A percentile compares a stretch with the other conserved stretches of the same genome.
phyloP scores from a whole-genome alignment of 1,140 invertebrate genomes.

The Solen grandis region DNA sequence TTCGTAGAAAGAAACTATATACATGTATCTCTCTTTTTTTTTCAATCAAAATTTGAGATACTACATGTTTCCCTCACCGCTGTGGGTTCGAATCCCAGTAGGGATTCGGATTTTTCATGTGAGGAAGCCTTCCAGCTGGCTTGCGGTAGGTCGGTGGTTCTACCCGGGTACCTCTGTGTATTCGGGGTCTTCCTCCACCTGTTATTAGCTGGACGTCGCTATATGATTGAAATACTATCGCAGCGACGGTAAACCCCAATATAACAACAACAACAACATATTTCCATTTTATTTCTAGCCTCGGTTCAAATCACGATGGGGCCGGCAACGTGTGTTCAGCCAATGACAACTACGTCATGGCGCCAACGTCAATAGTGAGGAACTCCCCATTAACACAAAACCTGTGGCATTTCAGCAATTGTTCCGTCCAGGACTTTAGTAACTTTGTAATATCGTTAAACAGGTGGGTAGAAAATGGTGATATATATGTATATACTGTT shows the following conservation, averaged over 20 bases:
- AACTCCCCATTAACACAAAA: background rate
- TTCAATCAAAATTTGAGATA: too few relatives aligned
- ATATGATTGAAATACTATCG: background rate
- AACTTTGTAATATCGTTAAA: background rate
- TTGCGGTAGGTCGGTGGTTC: background rate
- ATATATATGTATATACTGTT: background rate
- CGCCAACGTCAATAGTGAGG: constrained; percentile 41
- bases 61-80: too few relatives aligned
- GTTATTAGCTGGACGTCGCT: background rate
- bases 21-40: too few relatives aligned
- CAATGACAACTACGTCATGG: constrained; percentile 72
- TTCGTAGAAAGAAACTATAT: too few relatives aligned
- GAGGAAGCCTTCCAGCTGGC: too few relatives aligned
- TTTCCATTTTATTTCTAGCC: constrained; percentile 54
- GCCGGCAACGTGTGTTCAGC: constrained; percentile 62
- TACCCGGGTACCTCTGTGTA: background rate
- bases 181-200: background rate
- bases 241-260: background rate
- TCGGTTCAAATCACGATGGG: constrained; percentile 71
- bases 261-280: background rate
- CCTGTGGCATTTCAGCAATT: background rate
- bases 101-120: too few relatives aligned
- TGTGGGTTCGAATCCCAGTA: too few relatives aligned
- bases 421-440: background rate
- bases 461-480: background rate